Conservation (phyloP, 2,888 invertebrate species). For the Globia sparganii region DNA sequence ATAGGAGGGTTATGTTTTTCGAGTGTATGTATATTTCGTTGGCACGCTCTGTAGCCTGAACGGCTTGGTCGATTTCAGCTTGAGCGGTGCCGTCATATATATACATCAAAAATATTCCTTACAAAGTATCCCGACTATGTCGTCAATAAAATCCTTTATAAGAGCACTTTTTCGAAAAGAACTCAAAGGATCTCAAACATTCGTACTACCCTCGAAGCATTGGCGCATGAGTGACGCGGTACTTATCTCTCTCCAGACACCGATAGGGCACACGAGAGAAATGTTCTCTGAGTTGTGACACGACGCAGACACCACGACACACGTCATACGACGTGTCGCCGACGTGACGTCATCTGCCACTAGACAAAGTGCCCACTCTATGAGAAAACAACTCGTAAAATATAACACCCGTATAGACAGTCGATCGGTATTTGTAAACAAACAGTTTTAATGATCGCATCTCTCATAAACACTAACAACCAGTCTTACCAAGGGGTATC, state of each 20-base stretch:
- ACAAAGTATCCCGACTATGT: neutral
- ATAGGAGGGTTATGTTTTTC: no score
- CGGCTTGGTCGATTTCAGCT: no score
- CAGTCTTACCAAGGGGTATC: no score
- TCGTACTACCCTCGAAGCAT: slow-evolving; percentile 19
- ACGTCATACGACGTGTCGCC: slow-evolving; percentile 25
- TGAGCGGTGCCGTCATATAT: no score
- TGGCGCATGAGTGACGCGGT: slow-evolving; percentile 32
- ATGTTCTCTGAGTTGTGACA: slow-evolving; percentile 40
- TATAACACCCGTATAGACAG: slow-evolving; percentile 36
- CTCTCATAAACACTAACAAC: slow-evolving; percentile 34
- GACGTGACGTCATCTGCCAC: slow-evolving; percentile 38
- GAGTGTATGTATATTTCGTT: no score
- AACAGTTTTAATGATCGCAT: slow-evolving; percentile 41
- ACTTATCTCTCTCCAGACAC: slow-evolving; percentile 28
- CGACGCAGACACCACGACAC: slow-evolving; percentile 25
- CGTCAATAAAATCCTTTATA: slow-evolving; percentile 12
- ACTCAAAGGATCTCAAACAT: slow-evolving; percentile 30
- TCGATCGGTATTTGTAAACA: slow-evolving; percentile 48
- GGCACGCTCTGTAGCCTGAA: no score
- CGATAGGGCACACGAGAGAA: slow-evolving; percentile 51
- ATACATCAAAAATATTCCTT: neutral
- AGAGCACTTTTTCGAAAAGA: neutral
- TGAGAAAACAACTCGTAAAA: slow-evolving; percentile 56
- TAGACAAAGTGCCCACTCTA: slow-evolving; percentile 23